Evolutionary conservation across 2,113 vertebrate genomes (phyloP), one percentile per base, ranked within the genome.

Genomic region (Catharus bicknelli): DNA sequence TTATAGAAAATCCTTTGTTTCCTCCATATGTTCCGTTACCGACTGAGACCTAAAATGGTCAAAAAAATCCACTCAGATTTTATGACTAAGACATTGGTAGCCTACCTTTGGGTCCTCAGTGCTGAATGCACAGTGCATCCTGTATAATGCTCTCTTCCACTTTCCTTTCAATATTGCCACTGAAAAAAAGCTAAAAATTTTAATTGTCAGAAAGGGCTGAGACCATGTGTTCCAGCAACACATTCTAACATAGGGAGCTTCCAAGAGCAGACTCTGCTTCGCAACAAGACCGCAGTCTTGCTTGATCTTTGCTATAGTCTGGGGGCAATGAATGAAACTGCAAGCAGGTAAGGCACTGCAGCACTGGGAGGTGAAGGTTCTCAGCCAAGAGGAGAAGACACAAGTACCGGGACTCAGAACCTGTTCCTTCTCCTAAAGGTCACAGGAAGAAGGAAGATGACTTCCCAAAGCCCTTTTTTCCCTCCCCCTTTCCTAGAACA

Each of bases 1-100:
- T 81, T 51, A 86, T 11, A 50, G 58, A 85, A 84, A 79, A 91
- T 73, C 45, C 23, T 72, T 85, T 13, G 42, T 77, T 90, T 93
- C 8, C 13, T 74, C 63, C 13, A 19, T 36, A 30, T 34, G 15
- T 64, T 79, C 30, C 76, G 27, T 72, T 84, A 62, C 72, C 2
- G 3, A 13, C 32, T 58, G 68, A 66, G 19, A 21, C 11, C 21
- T 48, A 63, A 88, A 88, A 69, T 4, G 9, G 26, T 27, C 3
- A 2, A 55, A 86, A 64, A 68, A 81, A 7, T 4, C 11, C 34
- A 73, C 27, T 79, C 50, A 23, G 2, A 45, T 87, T 88, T 87
- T 79, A 78, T 40, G 27, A 69, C 47, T 43, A 53, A 50, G 14
- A n/a, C 34, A 29, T 63, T 62, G 43, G 78, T n/a, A 82, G n/a